These are phyloP conservation scores for Drosophila niveifrons DNA, from an alignment of 2,888 invertebrate genomes.

Conservation along the genomic window DNA sequence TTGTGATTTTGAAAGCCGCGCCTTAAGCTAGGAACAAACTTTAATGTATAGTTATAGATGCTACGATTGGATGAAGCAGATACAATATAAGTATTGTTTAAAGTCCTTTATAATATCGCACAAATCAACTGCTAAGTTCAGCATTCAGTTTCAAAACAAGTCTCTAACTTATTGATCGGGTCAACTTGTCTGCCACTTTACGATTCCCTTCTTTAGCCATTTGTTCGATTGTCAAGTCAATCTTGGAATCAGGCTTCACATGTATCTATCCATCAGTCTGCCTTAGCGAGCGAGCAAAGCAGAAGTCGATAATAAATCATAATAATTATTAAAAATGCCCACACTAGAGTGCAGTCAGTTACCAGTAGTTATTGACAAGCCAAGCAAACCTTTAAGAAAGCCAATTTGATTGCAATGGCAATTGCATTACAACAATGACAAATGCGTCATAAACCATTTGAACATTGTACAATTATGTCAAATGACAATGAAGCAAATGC, in stretches of 20 bases:
- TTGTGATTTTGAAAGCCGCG: constrained; percentile 15
- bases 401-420: constrained; percentile 20
- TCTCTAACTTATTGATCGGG: not conserved
- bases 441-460: constrained; percentile 58
- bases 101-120: no score
- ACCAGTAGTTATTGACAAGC: constrained; percentile 39
- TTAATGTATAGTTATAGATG: not conserved
- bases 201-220: not conserved
- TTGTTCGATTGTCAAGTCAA: constrained; percentile 4
- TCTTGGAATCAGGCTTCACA: constrained; percentile 10
- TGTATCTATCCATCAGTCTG: constrained; percentile 2
- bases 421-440: constrained; percentile 39
- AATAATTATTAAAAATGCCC: constrained; percentile 53
- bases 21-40: constrained; percentile 24
- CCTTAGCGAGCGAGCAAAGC: constrained; percentile 16
- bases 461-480: constrained; percentile 47
- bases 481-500: constrained; percentile 57
- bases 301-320: constrained; percentile 61
- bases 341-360: constrained; percentile 32
- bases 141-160: not conserved
- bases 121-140: no score
- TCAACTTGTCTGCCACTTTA: not conserved
- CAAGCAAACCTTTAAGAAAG: constrained; percentile 36
- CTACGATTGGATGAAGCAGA: not conserved
- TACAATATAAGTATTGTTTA: no score